Base-by-base conservation (phyloP, 2,797 vertebrate genomes). In the Parambassis ranga region DNA sequence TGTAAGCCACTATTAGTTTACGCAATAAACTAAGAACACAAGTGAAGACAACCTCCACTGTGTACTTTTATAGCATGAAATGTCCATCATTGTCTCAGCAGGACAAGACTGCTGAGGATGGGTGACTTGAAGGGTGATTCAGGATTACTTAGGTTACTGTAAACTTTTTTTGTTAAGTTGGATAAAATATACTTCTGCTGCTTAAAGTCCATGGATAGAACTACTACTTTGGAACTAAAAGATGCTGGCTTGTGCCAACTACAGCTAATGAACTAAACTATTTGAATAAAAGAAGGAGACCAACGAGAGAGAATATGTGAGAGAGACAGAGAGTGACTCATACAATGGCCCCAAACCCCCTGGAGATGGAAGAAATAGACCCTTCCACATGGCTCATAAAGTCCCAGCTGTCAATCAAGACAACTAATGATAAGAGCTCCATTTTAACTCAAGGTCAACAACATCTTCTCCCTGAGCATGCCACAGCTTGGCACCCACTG, bases 391-490 rank as follows among this genome's bases (percentile, higher is more conserved):
- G 53, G 59, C 78, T 75, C 62, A 70, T 79, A 81, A 82, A 82
- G 77, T 81, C 44, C 43, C 10, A 19, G 60, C 86, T 89, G 85
- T 86, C 85, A 90, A 79, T 90, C 86, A 89, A 76, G 65, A 58
- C 61, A 56, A 43, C 53, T 67, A 61, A 87, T 79, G 83, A 87
- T 87, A 88, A 87, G 81, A 64, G 65, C 58, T 79, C 52, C 39
- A 62, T 80, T 87, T 77, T 67, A 81, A 80, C 69, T 87, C 85
- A 88, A 89, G 89, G 85, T 88, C 82, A 87, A 80, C 78, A 69
- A 53, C 75, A 59, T 75, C 52, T 57, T 77, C 79, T 85, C 79
- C 83, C 79, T 30, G 63, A 81, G 75, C 74, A 66, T 52, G 65
- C 58, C 51, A 50, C 41, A 0, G 68, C 79, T 67, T 65, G 82